Percentiles rank a stretch among this genome's conserved stretches.
Conservation (phyloP, 2,113 vertebrate genomes). For the Chaetodon auriga region DNA sequence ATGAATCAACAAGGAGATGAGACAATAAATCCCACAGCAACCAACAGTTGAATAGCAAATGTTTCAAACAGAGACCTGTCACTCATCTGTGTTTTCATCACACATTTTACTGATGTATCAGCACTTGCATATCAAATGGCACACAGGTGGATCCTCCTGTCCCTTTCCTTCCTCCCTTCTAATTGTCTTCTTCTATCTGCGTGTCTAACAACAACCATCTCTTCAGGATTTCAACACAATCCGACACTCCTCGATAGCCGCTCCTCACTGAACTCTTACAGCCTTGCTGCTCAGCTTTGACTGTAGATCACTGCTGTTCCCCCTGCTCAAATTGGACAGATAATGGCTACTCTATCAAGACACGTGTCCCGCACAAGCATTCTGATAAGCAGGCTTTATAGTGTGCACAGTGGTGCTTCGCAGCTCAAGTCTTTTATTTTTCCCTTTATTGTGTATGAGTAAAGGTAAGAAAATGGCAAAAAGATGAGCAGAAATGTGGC, state of each 20-base stretch:
- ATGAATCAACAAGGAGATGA: conserved; percentile 1
- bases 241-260: neutral
- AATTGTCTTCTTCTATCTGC: neutral
- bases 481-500: no score
- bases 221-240: conserved; percentile 3
- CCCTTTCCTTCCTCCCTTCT: neutral
- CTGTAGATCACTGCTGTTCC: neutral
- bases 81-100: conserved; percentile 9
- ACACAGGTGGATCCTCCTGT: neutral
- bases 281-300: neutral
- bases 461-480: neutral
- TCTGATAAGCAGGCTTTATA: neutral
- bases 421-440: neutral
- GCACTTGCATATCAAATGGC: neutral
- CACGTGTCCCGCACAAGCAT: neutral
- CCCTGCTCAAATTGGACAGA: neutral
- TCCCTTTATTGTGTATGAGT: neutral
- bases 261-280: neutral
- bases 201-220: neutral
- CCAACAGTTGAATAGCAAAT: neutral
- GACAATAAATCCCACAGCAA: neutral
- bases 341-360: neutral
- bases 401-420: neutral
- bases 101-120: neutral
- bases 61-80: neutral